Conservation (phyloP, 2,113 vertebrate genomes). For the Phaethon lepturus region DNA sequence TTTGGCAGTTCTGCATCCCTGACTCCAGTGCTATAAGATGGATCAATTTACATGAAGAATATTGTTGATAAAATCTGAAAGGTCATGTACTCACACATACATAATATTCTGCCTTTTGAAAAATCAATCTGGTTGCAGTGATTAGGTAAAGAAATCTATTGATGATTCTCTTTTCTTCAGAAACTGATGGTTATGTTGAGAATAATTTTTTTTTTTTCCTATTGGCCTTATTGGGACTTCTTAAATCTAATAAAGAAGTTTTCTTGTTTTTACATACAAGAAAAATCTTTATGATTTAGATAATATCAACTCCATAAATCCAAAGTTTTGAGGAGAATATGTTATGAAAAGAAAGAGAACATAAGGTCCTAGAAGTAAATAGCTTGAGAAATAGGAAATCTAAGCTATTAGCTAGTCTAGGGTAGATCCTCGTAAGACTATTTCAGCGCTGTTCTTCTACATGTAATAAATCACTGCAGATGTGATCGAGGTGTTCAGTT, state of each 20-base stretch:
- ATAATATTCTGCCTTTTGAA: constrained; percentile 15
- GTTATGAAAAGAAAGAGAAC: background rate
- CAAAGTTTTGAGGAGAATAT: background rate
- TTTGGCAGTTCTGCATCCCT: constrained; percentile 12
- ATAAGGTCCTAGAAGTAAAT: background rate
- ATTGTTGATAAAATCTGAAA: constrained; percentile 37
- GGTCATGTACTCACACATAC: background rate
- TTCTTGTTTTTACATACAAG: background rate
- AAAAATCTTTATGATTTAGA: background rate
- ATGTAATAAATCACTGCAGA: background rate
- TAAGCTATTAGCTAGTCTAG: background rate
- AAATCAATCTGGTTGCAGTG: constrained; percentile 28
- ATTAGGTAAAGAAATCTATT: background rate
- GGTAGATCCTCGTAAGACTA: background rate
- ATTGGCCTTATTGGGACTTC: background rate
- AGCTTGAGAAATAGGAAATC: background rate
- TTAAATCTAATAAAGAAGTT: background rate
- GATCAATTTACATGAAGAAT: constrained; percentile 45
- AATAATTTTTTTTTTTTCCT: background rate
- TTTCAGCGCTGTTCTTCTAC: background rate
- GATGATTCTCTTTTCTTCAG: constrained; percentile 20
- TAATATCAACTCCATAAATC: background rate
- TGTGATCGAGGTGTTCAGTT: background rate
- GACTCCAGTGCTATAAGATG: background rate
- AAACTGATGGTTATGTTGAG: background rate